These are phyloP conservation scores for Bufotes viridis DNA, from an alignment of 2,797 vertebrate species.

Conservation along the genomic window DNA sequence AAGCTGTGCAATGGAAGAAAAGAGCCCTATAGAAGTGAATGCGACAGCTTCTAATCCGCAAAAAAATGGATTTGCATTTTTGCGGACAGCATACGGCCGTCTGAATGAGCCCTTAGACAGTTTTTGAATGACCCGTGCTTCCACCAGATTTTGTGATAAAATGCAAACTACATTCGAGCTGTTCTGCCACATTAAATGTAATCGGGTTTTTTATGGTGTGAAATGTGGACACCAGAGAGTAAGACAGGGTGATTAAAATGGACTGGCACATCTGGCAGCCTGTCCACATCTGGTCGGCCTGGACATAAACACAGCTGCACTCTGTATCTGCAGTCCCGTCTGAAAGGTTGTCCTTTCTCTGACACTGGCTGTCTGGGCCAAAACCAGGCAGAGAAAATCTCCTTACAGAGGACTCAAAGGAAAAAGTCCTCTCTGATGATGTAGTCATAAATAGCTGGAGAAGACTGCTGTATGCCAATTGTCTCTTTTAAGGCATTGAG, in stretches of 20 bases:
- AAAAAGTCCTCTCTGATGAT: conserved; percentile 31
- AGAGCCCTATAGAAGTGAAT: no score
- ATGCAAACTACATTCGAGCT: conserved; percentile 7
- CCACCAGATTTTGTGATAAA: not conserved
- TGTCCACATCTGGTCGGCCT: conserved; percentile 45
- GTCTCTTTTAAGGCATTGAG: conserved; percentile 56
- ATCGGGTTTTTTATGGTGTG: conserved; percentile 29
- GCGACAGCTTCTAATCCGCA: no score
- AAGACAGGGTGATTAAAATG: conserved; percentile 11
- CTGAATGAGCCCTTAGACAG: no score
- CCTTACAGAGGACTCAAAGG: conserved; percentile 37
- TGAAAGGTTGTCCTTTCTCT: conserved; percentile 48
- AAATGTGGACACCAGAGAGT: conserved; percentile 37
- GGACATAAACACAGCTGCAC: conserved; percentile 55
- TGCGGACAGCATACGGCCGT: no score
- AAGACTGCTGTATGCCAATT: conserved; percentile 58
- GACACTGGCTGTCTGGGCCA: conserved; percentile 7
- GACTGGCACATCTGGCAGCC: conserved; percentile 49
- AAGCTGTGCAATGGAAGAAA: no score
- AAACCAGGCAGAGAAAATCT: conserved; percentile 52
- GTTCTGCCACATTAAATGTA: conserved; percentile 35
- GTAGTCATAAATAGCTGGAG: conserved; percentile 35
- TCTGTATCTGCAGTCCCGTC: conserved; percentile 44
- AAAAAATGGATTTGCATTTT: no score
- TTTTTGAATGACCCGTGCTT: not conserved